A percentile compares a stretch with the other conserved stretches of the same genome.
phyloP scores from a whole-genome alignment of 2,113 vertebrate genomes.

The Puma concolor region DNA sequence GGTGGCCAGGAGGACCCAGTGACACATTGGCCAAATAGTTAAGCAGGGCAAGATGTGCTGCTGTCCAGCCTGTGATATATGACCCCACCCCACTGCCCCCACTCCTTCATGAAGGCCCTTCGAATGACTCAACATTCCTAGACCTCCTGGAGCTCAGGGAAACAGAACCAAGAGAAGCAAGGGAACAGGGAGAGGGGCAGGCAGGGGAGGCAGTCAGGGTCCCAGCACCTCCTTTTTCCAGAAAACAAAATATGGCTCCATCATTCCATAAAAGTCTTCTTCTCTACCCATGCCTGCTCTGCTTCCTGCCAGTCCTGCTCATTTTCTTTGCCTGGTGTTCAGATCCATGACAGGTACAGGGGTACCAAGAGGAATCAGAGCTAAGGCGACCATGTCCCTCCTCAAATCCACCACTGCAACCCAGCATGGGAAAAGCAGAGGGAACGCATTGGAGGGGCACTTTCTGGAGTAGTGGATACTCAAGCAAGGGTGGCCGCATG shows the following conservation, averaged over 20 bases:
- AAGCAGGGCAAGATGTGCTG: neutral
- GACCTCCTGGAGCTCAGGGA: neutral
- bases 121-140: neutral
- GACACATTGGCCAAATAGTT: neutral
- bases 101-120: neutral
- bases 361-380: neutral
- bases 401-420: neutral
- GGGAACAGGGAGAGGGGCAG: neutral
- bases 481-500: neutral
- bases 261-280: neutral
- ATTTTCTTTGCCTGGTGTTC: neutral
- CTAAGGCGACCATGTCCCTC: neutral
- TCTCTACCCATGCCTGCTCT: neutral
- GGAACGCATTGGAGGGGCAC: neutral
- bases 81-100: too few species aligned
- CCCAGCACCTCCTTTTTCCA: neutral
- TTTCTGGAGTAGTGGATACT: neutral
- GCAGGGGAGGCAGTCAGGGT: neutral
- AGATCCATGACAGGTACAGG: neutral
- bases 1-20: neutral
- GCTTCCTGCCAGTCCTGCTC: neutral
- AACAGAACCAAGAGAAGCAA: neutral
- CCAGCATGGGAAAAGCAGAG: neutral
- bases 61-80: neutral
- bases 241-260: neutral